Evolutionary conservation across 2,113 vertebrate genomes (phyloP).

Genomic region (Dasyprocta punctata): DNA sequence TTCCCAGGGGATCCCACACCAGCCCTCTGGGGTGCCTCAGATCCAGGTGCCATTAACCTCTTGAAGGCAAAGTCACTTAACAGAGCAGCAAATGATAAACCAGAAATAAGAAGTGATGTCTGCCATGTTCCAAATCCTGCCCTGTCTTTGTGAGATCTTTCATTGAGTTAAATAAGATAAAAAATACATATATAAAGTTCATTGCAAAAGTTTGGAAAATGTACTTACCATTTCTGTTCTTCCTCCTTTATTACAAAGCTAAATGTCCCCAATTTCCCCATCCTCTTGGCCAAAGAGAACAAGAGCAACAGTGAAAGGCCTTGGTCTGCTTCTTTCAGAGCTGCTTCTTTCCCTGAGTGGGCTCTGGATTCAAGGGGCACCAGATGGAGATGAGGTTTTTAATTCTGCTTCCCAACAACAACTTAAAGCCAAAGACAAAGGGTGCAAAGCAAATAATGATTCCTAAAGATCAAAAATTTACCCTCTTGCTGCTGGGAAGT

Average conservation of each 20-base stretch:
- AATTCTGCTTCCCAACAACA: not conserved
- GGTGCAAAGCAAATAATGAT: not conserved
- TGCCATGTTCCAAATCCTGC: not conserved
- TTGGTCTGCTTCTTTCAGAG: no score
- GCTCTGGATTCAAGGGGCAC: not conserved
- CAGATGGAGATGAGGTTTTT: not conserved
- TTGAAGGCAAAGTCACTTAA: not conserved
- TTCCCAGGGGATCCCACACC: not conserved
- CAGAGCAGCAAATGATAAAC: not conserved
- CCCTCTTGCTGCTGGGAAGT: not conserved
- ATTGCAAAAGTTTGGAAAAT: not conserved
- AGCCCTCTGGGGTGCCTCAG: not conserved
- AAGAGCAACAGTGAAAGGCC: not conserved
- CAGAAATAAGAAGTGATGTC: not conserved
- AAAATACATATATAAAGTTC: not conserved
- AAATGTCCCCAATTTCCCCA: not conserved
- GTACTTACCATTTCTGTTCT: not conserved
- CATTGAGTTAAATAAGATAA: not conserved
- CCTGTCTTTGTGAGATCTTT: not conserved
- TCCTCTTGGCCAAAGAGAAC: not conserved
- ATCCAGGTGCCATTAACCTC: not conserved
- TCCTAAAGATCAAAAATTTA: not conserved
- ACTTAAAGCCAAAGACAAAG: not conserved
- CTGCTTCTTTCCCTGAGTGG: not conserved
- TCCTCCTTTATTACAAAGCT: not conserved